Percentiles rank a stretch among this genome's conserved stretches.
These are phyloP conservation scores for Leucosticte australis DNA, from an alignment of 2,113 vertebrate species.

Conservation along the genomic window DNA sequence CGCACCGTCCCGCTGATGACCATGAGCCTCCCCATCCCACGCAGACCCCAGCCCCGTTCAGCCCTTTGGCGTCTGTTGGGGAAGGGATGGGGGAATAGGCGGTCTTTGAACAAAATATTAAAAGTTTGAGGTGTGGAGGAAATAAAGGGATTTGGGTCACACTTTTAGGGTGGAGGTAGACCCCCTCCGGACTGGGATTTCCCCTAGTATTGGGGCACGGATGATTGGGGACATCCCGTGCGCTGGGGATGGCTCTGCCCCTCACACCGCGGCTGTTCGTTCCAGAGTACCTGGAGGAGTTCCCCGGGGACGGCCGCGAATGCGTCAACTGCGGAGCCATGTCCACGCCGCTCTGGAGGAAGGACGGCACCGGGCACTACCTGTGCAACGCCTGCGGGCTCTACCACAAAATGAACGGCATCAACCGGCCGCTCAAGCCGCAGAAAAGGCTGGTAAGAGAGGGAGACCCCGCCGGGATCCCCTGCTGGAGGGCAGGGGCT, in stretches of 20 bases:
- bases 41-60: rapidly evolving
- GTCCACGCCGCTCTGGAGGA: slow-evolving; percentile 95
- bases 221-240: background rate
- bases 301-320: slow-evolving; percentile 86
- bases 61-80: background rate
- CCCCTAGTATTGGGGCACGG: rapidly evolving
- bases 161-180: background rate
- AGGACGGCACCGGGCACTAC: slow-evolving; percentile 96
- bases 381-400: slow-evolving; percentile 97
- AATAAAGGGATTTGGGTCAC: background rate
- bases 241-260: background rate
- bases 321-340: slow-evolving; percentile 98
- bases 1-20: rapidly evolving
- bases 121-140: background rate
- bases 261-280: rapidly evolving
- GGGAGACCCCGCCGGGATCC: rapidly evolving
- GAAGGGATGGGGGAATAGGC: rapidly evolving
- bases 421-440: slow-evolving; percentile 93
- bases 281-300: slow-evolving; percentile 87
- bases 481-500: background rate
- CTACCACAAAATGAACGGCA: slow-evolving; percentile 98
- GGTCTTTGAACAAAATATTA: background rate
- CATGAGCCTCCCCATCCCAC: rapidly evolving
- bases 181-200: rapidly evolving
- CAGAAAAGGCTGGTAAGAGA: slow-evolving; percentile 92